A percentile compares a stretch with the other conserved stretches of the same genome.
Evolutionary conservation across 2,113 vertebrate genomes (phyloP).

Genomic region (Pachyramphus minor): DNA sequence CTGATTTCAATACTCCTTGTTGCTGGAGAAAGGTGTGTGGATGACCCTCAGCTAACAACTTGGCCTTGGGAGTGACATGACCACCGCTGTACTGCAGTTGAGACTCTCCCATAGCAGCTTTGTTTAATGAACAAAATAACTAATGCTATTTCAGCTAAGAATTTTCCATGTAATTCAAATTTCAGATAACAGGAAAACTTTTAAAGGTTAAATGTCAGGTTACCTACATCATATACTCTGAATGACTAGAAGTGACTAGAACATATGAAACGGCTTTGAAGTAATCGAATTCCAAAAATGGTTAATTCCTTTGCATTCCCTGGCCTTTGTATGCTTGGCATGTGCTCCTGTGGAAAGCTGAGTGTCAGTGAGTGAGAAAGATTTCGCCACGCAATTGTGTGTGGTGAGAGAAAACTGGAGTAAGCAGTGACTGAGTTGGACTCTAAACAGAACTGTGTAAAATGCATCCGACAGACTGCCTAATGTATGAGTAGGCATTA

Average conservation of each 20-base stretch:
- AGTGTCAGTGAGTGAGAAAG: not conserved
- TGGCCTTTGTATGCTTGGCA: not conserved
- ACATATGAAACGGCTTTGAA: not conserved
- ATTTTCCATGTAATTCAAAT: fast-evolving
- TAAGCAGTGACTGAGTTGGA: not conserved
- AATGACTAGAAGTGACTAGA: not conserved
- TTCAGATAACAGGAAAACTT: not conserved
- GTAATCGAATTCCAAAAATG: not conserved
- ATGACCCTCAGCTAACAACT: not conserved
- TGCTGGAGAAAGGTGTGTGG: not conserved
- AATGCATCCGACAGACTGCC: not conserved
- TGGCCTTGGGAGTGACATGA: not conserved
- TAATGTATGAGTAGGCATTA: not conserved
- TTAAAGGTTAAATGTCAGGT: not conserved
- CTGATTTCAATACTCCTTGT: not conserved
- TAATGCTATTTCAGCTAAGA: not conserved
- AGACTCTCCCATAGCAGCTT: not conserved
- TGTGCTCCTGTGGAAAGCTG: conserved; percentile 2
- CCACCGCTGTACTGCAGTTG: fast-evolving
- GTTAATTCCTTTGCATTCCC: conserved; percentile 6
- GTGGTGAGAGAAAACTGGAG: not conserved
- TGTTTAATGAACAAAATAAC: not conserved
- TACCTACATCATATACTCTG: not conserved
- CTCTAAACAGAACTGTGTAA: not conserved
- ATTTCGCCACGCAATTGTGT: not conserved